These are phyloP conservation scores for Amazona guildingii DNA, from an alignment of 2,113 vertebrate genomes.

Conservation along the genomic window DNA sequence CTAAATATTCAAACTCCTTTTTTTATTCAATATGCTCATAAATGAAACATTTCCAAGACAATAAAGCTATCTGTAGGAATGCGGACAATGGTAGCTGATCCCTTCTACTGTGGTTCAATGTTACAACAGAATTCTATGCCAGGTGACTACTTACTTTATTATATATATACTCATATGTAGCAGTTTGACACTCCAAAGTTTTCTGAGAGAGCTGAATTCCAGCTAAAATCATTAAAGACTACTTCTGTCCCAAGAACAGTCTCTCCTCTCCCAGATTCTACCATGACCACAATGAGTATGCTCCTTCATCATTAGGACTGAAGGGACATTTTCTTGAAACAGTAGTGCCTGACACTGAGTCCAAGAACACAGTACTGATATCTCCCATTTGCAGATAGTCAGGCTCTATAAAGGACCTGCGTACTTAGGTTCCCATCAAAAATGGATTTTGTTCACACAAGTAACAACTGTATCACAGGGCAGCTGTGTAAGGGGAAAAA, in stretches of 20 bases:
- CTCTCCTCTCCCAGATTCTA: background rate
- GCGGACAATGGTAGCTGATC: background rate
- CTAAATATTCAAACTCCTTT: background rate
- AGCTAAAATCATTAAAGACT: background rate
- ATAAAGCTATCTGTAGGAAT: background rate
- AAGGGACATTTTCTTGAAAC: background rate
- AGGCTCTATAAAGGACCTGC: background rate
- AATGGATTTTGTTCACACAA: background rate
- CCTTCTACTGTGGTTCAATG: background rate
- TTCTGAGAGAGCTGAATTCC: background rate
- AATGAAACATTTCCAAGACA: conserved; percentile 12
- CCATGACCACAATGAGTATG: background rate
- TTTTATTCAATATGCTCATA: background rate
- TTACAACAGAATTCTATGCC: background rate
- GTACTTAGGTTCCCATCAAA: background rate
- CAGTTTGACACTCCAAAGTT: background rate
- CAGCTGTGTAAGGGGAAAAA: background rate
- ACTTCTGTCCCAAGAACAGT: background rate
- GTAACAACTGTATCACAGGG: background rate
- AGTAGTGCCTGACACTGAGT: background rate
- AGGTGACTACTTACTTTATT: background rate
- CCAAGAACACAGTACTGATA: rapidly evolving
- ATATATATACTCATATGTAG: background rate
- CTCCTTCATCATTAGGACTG: background rate
- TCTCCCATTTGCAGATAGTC: background rate